Evolutionary conservation across 2,888 invertebrate genomes (phyloP).

Genomic region (Mayetiola destructor): DNA sequence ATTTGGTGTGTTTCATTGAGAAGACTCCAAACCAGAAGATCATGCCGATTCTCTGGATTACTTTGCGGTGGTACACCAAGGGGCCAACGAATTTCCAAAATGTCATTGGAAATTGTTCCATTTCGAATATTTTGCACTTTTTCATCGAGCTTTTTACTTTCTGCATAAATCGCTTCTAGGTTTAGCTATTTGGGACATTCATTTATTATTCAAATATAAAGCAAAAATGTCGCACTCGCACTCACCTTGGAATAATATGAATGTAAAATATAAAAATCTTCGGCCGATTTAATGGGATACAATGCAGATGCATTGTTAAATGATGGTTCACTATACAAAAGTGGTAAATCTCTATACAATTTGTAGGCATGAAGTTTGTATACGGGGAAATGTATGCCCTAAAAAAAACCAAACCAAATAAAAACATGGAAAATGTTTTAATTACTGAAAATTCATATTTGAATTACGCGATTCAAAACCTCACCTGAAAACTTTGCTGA

Average conservation of each 20-base stretch:
- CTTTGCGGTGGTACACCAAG: constrained; percentile 52
- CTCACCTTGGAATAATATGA: constrained; percentile 56
- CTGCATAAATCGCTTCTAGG: constrained; percentile 33
- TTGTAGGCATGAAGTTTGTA: constrained; percentile 28
- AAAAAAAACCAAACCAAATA: constrained; percentile 14
- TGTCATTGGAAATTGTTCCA: constrained; percentile 39
- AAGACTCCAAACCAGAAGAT: constrained; percentile 73
- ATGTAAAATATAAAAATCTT: constrained; percentile 54
- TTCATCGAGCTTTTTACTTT: constrained; percentile 29
- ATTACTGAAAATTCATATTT: neutral
- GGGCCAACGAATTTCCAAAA: constrained; percentile 53
- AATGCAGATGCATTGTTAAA: constrained; percentile 47
- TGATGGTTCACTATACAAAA: constrained; percentile 30
- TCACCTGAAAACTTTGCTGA: constrained; percentile 36
- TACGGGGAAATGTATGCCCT: constrained; percentile 29
- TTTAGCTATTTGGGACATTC: constrained; percentile 33
- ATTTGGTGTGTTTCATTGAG: constrained; percentile 74
- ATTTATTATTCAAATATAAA: neutral
- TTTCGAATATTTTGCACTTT: constrained; percentile 33
- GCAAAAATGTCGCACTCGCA: too few species aligned
- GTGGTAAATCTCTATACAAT: constrained; percentile 37
- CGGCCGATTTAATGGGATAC: constrained; percentile 47
- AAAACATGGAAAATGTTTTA: neutral
- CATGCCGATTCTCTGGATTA: constrained; percentile 58
- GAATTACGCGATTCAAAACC: constrained; percentile 28